Conservation (phyloP, 2,113 vertebrate genomes). For the Cettia cetti region DNA sequence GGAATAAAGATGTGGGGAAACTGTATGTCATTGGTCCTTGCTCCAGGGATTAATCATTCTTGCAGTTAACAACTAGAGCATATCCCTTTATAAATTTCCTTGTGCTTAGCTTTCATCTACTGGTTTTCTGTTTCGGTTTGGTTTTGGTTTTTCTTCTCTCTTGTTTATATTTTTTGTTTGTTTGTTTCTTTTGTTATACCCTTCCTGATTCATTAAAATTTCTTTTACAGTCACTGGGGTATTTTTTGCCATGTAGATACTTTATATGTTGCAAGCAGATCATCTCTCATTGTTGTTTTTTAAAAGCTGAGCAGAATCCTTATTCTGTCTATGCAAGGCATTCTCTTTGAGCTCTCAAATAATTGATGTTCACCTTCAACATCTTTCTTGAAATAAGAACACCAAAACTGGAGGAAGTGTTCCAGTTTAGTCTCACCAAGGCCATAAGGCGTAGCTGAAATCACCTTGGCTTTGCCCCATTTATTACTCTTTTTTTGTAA, state of each 20-base stretch:
- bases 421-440: not conserved
- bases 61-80: not conserved
- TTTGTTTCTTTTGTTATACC: not conserved
- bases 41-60: not conserved
- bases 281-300: not conserved
- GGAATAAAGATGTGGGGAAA: not conserved
- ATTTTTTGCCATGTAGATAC: not conserved
- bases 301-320: not conserved
- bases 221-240: not conserved
- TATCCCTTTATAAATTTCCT: not conserved
- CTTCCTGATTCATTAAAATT: not conserved
- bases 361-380: not conserved
- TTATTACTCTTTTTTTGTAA: not conserved
- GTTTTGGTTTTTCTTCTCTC: not conserved
- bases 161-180: not conserved
- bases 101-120: not conserved
- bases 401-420: not conserved
- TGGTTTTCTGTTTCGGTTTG: not conserved
- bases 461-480: not conserved
- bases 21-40: not conserved
- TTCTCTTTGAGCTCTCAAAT: not conserved
- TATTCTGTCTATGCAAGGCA: not conserved
- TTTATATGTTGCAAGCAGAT: not conserved
- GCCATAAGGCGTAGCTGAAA: not conserved
- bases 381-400: not conserved